Percentiles rank a stretch among this genome's conserved stretches.
Evolutionary conservation across 1,140 invertebrate genomes (phyloP).

Genomic region (Limonius californicus): DNA sequence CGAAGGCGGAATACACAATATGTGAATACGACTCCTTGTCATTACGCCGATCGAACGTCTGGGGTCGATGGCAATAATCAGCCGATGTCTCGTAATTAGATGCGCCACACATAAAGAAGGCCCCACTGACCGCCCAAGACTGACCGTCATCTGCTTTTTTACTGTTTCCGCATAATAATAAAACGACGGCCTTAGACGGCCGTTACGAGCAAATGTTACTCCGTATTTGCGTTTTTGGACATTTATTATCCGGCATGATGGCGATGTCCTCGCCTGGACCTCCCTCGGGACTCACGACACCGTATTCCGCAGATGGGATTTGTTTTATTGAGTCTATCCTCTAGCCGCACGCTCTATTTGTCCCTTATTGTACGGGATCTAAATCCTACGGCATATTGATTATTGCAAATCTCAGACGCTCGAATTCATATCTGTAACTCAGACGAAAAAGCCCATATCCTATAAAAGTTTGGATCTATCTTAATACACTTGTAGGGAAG

Average conservation of each 20-base stretch:
- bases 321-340: slow-evolving; percentile 39
- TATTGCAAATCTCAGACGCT: slow-evolving; percentile 5
- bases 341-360: slow-evolving; percentile 39
- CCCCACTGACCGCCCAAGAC: slow-evolving; percentile 23
- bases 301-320: slow-evolving; percentile 38
- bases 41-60: slow-evolving; percentile 2
- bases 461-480: slow-evolving; percentile 13
- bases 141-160: slow-evolving; percentile 45
- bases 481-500: slow-evolving; percentile 11
- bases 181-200: slow-evolving; percentile 40
- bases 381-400: slow-evolving; percentile 36
- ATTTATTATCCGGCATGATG: slow-evolving; percentile 41
- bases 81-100: slow-evolving; percentile 40
- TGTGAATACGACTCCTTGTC: slow-evolving; percentile 20
- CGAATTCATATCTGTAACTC: slow-evolving; percentile 12
- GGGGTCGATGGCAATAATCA: slow-evolving; percentile 29
- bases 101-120: slow-evolving; percentile 34
- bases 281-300: slow-evolving; percentile 21
- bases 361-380: slow-evolving; percentile 38
- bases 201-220: slow-evolving; percentile 47
- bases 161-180: slow-evolving; percentile 48
- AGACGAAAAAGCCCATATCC: slow-evolving; percentile 8
- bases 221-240: slow-evolving; percentile 45
- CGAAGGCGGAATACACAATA: slow-evolving; percentile 36
- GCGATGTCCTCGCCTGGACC: slow-evolving; percentile 35